phyloP scores from a whole-genome alignment of 2,888 invertebrate species.

The Colletes collaris region DNA sequence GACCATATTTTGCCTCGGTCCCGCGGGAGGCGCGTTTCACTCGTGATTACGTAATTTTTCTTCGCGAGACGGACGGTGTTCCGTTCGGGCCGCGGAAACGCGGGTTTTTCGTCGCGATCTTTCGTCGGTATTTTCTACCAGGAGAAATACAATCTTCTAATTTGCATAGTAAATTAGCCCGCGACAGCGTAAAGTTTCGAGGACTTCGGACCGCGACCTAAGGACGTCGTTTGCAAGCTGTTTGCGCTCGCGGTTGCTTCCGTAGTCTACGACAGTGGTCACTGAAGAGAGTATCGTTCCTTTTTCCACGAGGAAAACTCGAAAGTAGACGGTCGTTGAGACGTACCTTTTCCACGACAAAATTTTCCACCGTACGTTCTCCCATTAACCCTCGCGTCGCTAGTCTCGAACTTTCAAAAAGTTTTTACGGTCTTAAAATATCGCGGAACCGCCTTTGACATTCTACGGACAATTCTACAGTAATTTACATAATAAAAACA shows the following conservation, averaged over 20 bases:
- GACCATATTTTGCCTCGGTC: slow-evolving; percentile 31
- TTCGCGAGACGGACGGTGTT: slow-evolving; percentile 55
- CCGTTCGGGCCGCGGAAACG: slow-evolving; percentile 50
- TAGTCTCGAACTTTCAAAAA: too few species aligned
- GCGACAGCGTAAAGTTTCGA: slow-evolving; percentile 65
- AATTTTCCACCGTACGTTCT: background rate
- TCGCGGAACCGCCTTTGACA: too few species aligned
- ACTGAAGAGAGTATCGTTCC: slow-evolving; percentile 28
- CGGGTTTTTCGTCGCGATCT: slow-evolving; percentile 53
- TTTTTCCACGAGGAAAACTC: background rate
- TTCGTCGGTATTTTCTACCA: slow-evolving; percentile 59
- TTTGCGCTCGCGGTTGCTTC: slow-evolving; percentile 1
- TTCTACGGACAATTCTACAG: too few species aligned
- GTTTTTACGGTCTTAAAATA: too few species aligned
- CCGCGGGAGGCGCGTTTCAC: slow-evolving; percentile 38
- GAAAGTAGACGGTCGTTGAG: background rate
- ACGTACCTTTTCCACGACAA: background rate
- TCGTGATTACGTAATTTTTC: slow-evolving; percentile 71
- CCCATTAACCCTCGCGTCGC: too few species aligned
- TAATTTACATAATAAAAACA: too few species aligned
- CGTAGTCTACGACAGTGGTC: slow-evolving; percentile 11
- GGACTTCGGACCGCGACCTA: slow-evolving; percentile 42
- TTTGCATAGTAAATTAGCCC: slow-evolving; percentile 71
- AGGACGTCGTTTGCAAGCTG: slow-evolving; percentile 62
- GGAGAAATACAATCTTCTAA: slow-evolving; percentile 69